Evolutionary conservation across 2,797 vertebrate genomes (phyloP), one percentile per base, ranked within the genome.

Genomic region (Halcyon smyrnensis): DNA sequence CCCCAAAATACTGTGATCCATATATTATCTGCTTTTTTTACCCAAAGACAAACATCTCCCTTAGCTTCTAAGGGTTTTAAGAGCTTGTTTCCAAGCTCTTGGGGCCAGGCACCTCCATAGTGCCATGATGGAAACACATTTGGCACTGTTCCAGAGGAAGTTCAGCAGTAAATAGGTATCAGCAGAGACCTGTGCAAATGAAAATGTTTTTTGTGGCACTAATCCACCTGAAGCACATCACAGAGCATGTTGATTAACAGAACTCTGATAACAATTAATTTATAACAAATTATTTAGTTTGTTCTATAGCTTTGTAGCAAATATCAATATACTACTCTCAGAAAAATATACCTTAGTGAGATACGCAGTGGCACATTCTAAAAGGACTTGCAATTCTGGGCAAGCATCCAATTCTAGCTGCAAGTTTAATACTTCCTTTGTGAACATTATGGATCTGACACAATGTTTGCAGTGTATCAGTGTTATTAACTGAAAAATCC

Each of bases 271-370:
- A 10, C 75, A 79, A 67, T 92, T 94, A 81, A 91, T 92, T 91
- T 54, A 36, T 46, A 36, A 46, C 69, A 64, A 41, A 24, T 53
- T 65, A 45, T 63, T 34, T 14, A 15, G 70, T 50, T 80, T 73
- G 81, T 17, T 63, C 79, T 69, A 64, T 65, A 89, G 79, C 84
- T 84, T 54, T 54, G 77, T 92, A 78, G 87, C 82, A 95, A 84
- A 88, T 69, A 80, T 78, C 90, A 80, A 65, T 85, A 28, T 1
- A 43, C 77, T 30, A 63, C 41, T 76, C 87, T 67, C 73, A 82
- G 77, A 68, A 41, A 62, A 86, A 78, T 2, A 60, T 0, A 36
- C n/a, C 62, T 39, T 24, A 84, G 68, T 39, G 82, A 73, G 82
- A 60, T 48, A 53, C 3, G 51, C 73, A 53, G 21, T 5, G 54